Evolutionary conservation across 2,888 invertebrate genomes (phyloP).

Genomic region (Nemoura dubitans): DNA sequence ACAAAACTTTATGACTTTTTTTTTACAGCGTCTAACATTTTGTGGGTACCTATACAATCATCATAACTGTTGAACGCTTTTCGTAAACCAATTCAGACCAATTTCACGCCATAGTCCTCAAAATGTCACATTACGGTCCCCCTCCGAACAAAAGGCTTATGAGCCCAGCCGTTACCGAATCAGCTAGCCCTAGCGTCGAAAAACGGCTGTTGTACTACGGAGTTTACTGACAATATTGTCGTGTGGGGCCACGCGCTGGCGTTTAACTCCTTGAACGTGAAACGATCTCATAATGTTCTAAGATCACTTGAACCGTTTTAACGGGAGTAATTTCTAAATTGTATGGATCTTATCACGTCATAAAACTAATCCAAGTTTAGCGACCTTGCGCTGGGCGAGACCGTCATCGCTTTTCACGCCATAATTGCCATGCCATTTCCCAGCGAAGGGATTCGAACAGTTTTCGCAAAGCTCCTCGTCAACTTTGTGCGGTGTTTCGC

Average conservation of each 20-base stretch:
- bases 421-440: not conserved
- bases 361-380: slow-evolving; percentile 33
- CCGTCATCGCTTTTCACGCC: not conserved
- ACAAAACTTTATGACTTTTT: not conserved
- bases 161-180: not conserved
- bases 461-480: slow-evolving; percentile 9
- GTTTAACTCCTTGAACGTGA: not conserved
- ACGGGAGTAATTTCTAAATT: slow-evolving; percentile 34
- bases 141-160: not conserved
- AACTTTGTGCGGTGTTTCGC: not conserved
- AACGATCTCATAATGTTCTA: not conserved
- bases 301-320: not conserved
- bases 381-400: not conserved
- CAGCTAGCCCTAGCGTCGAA: not conserved
- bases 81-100: not conserved
- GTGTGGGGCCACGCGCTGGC: not conserved
- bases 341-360: slow-evolving; percentile 24
- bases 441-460: slow-evolving; percentile 9
- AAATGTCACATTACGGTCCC: not conserved
- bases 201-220: not conserved
- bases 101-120: not conserved
- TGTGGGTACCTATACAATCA: not conserved
- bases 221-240: not conserved
- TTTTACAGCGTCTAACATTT: not conserved
- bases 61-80: not conserved